A percentile compares a stretch with the other conserved stretches of the same genome.
These are phyloP conservation scores for Acropora yongei DNA, from an alignment of 64 coral and sea anemone genomes.

Conservation along the genomic window DNA sequence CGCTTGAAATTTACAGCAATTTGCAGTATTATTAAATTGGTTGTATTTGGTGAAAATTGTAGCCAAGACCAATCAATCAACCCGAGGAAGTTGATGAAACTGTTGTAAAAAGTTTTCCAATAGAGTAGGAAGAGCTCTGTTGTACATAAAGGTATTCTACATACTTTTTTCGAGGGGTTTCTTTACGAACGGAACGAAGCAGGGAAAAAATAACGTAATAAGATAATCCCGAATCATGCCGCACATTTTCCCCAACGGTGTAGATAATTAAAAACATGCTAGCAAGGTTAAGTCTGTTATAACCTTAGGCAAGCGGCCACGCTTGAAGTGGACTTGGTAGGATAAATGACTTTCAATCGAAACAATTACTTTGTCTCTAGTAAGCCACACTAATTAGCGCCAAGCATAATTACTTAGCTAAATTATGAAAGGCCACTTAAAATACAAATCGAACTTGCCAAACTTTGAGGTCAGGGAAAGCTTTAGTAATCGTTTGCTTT, in stretches of 20 bases:
- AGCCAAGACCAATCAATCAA: no score
- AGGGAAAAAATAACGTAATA: no score
- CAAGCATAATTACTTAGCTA: conserved; percentile 25
- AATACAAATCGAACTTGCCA: not conserved
- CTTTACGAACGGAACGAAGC: not conserved
- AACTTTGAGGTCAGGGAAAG: not conserved
- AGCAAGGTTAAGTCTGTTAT: conserved; percentile 18
- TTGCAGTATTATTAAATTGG: no score
- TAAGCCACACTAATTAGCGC: conserved; percentile 46
- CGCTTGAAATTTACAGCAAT: no score
- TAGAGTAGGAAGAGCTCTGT: no score
- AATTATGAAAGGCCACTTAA: conserved; percentile 19
- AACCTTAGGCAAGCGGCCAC: conserved; percentile 34
- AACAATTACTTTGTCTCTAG: conserved; percentile 42
- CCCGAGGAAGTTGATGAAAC: no score
- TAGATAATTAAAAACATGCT: conserved; percentile 23
- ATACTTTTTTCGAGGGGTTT: no score
- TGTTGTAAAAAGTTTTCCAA: no score
- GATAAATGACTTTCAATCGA: conserved; percentile 45
- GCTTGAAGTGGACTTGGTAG: conserved; percentile 29
- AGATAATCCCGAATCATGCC: not conserved
- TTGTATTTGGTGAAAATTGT: no score
- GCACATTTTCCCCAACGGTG: conserved; percentile 1
- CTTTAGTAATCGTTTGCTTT: not conserved
- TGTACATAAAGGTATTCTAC: no score